Base-by-base conservation (phyloP, 1,140 invertebrate species). In the Eumeta japonica region DNA sequence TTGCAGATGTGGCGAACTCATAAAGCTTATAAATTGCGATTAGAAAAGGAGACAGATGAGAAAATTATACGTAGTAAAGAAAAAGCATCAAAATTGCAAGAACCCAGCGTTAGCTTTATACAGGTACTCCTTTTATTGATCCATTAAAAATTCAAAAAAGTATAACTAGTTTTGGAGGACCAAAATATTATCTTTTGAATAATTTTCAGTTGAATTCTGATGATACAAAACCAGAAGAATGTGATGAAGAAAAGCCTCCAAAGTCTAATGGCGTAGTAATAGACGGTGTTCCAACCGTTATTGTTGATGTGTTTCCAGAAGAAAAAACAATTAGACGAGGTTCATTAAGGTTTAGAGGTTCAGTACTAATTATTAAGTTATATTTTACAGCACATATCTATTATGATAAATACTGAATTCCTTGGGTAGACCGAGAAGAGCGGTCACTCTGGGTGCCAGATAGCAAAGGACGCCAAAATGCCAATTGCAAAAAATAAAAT, bases 31-130 rank as follows among this genome's bases (percentile, higher is more conserved):
- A 86, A 82, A 66, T 64, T 79, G 47, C 75, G 81, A 19, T 77
- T 83, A 41, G 84, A 86, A 58, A 77, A 82, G 38, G 81, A 85
- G 74, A 84, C 82, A 1, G 83, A 85, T 55, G 82, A 83, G 52
- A 79, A 79, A 40, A 84, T 86, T 30, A 73, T 85, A 45, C 78
- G 81, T 57, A 82, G 75, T 18, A 84, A 83, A 54, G 81, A 84
- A 58, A 82, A 83, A 58, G 81, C 83, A 2, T 77, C 78, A 3
- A 82, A 82, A 64, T 57, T 81, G 36, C 78, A 80, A 47, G 79
- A 81, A 50, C 79, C 79, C 0, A 61, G 67, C n/a, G 55, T 71
- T 10, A 55, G 62, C 2, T 71, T 62, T 30, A 28, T 61, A 37
- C 65, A 70, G 52, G 68, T 70, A 53, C 36, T n/a, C n/a, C n/a